Evolutionary conservation across 2,797 vertebrate species (phyloP), one percentile per base, ranked within the genome.

Genomic region (Bradypodion ventrale): DNA sequence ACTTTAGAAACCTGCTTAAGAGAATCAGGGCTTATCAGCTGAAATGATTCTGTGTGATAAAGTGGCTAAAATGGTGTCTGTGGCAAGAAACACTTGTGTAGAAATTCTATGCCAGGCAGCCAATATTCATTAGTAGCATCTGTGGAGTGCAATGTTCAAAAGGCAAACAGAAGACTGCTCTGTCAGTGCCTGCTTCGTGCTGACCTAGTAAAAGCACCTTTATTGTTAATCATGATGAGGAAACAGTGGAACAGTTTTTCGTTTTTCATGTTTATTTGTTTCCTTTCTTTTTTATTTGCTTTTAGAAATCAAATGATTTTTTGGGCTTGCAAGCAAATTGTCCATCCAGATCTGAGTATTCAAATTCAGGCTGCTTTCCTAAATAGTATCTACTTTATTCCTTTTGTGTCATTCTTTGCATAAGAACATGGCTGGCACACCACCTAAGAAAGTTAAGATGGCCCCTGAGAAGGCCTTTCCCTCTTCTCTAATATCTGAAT

Each of bases 221-320:
- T 87, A 68, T 87, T 90, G n/a, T 75, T 85, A 49, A 83, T 75
- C 8, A 74, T n/a, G 10, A 40, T 85, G 32, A 7, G 83, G 76
- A 91, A 87, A 32, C 37, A 25, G 35, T 85, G 73, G 52, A 42
- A 0, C 13, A 74, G 70, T 4, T 77, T 40, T 87, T 87, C 2
- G 5, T 35, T 4, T 16, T 15, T 19, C 70, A 27, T 46, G 19
- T 56, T 65, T 44, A 78, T 70, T 83, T n/a, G n/a, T n/a, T n/a
- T n/a, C n/a, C n/a, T n/a, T n/a, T n/a, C n/a, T n/a, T n/a, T n/a
- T n/a, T n/a, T n/a, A n/a, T 74, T 72, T 79, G 52, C 29, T 62
- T 80, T 75, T 40, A 75, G 62, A 25, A 29, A 56, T 72, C 72
- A 87, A 87, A 75, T 75, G 13, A 60, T 69, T 70, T 76, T 23